These are phyloP conservation scores for Troglohyphantes excavatus DNA, from an alignment of 2,888 invertebrate species.

Conservation along the genomic window DNA sequence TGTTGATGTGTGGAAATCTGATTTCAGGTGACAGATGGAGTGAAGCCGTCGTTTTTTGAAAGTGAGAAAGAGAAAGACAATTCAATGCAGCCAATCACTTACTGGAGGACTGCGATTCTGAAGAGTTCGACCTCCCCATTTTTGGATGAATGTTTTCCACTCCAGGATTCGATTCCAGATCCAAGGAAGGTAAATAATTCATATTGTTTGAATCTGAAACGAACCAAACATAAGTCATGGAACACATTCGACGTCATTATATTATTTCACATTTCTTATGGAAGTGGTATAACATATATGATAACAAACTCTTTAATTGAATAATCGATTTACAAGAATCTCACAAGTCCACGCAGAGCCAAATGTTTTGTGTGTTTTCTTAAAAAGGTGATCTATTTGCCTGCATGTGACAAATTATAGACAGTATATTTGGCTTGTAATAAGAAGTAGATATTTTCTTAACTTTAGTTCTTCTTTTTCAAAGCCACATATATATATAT, in stretches of 20 bases:
- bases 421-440: too few species aligned
- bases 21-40: background rate
- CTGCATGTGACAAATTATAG: too few species aligned
- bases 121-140: constrained; percentile 71
- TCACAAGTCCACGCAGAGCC: too few species aligned
- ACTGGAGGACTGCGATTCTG: constrained; percentile 76
- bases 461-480: too few species aligned
- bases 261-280: too few species aligned
- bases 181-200: constrained; percentile 75
- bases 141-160: constrained; percentile 75
- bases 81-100: constrained; percentile 32
- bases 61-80: background rate
- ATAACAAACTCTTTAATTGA: too few species aligned
- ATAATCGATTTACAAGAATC: too few species aligned
- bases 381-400: too few species aligned
- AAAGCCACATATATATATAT: too few species aligned
- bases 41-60: background rate
- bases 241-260: constrained; percentile 25
- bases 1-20: background rate
- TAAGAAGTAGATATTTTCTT: too few species aligned
- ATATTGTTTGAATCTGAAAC: constrained; percentile 77
- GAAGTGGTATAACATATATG: too few species aligned
- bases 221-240: constrained; percentile 52
- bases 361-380: too few species aligned
- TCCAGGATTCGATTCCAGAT: constrained; percentile 77